phyloP scores from a whole-genome alignment of 2,113 vertebrate genomes.

The Glareola pratincola region DNA sequence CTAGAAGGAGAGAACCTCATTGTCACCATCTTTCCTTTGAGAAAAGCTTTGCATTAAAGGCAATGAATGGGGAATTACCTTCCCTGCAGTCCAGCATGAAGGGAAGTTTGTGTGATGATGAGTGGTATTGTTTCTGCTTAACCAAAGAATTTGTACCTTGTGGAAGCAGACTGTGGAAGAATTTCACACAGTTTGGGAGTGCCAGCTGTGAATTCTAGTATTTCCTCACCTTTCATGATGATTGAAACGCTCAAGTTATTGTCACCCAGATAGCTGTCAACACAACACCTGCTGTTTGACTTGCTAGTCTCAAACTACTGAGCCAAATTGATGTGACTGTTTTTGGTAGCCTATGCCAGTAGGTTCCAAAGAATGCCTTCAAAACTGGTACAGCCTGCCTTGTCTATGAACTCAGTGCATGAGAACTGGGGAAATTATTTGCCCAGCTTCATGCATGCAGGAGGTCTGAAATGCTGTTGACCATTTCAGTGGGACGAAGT shows the following conservation, averaged over 20 bases:
- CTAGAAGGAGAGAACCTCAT: background rate
- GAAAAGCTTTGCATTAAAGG: background rate
- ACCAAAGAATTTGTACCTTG: background rate
- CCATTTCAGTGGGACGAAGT: accelerated
- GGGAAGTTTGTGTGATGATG: background rate
- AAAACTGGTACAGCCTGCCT: background rate
- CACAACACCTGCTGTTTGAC: background rate
- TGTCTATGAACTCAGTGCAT: accelerated
- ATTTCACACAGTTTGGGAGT: background rate
- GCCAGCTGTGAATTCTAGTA: background rate
- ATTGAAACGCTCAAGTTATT: background rate
- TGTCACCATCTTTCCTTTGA: background rate
- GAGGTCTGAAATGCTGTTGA: background rate
- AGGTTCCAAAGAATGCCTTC: background rate
- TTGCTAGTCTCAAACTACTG: background rate
- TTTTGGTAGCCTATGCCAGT: background rate
- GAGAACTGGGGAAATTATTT: background rate
- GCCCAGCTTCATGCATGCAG: background rate
- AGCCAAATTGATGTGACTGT: background rate
- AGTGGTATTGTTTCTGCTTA: background rate
- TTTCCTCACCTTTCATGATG: background rate
- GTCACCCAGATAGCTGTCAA: background rate
- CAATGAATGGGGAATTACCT: background rate
- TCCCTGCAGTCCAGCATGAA: background rate
- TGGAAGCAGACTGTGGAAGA: background rate